These are phyloP conservation scores for Mya arenaria DNA, from an alignment of 1,140 invertebrate species.

Conservation along the genomic window DNA sequence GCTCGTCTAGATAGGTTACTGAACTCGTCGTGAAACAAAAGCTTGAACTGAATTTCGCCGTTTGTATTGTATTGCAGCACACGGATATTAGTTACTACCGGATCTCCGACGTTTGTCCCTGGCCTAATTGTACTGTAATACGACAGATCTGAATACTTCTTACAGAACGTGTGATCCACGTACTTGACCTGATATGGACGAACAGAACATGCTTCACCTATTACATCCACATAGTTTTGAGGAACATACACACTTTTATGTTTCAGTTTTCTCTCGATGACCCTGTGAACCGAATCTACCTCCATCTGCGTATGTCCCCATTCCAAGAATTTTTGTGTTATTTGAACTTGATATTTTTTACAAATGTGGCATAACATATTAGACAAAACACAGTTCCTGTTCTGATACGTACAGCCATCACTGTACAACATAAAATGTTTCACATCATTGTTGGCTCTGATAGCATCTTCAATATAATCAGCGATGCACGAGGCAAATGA, in stretches of 20 bases:
- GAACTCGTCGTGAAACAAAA: background rate
- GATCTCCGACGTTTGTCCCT: conserved; percentile 1
- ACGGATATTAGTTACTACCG: conserved; percentile 33
- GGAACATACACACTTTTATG: conserved; percentile 5
- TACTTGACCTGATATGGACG: conserved; percentile 9
- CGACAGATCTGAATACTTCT: conserved; percentile 1
- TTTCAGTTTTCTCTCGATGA: conserved; percentile 6
- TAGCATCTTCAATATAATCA: background rate
- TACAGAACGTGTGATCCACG: conserved; percentile 10
- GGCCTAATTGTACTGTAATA: conserved; percentile 19
- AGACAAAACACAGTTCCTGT: background rate
- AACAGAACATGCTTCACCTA: background rate
- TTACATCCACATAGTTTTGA: conserved; percentile 17
- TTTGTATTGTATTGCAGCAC: background rate
- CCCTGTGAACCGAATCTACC: conserved; percentile 20
- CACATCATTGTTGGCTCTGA: background rate
- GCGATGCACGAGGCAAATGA: conserved; percentile 26
- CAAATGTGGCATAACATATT: background rate
- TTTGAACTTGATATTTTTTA: conserved; percentile 5
- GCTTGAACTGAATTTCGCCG: background rate
- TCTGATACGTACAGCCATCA: conserved; percentile 37
- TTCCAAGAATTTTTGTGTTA: conserved; percentile 28
- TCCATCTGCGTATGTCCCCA: conserved; percentile 16
- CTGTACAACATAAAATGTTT: conserved; percentile 20
- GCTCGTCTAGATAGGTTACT: background rate